phyloP scores from a whole-genome alignment of 2,797 vertebrate genomes.

The Rachycentron canadum region DNA sequence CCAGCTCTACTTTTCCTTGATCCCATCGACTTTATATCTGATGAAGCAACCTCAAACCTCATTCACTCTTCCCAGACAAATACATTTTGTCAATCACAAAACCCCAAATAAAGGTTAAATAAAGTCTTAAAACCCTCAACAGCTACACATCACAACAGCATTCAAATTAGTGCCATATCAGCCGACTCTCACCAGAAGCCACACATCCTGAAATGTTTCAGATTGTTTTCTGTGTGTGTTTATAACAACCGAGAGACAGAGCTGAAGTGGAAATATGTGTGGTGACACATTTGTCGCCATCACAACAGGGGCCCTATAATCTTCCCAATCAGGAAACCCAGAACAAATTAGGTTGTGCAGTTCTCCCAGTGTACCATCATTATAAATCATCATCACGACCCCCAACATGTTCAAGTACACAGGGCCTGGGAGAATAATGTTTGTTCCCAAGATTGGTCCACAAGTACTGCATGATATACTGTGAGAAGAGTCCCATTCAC shows the following conservation, averaged over 20 bases:
- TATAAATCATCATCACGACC: conserved; percentile 68
- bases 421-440: conserved; percentile 73
- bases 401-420: conserved; percentile 40
- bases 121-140: conserved; percentile 36
- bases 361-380: conserved; percentile 65
- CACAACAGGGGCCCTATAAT: conserved; percentile 69
- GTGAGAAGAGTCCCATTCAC: conserved; percentile 79
- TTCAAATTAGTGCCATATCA: conserved; percentile 47
- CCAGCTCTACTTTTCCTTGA: conserved; percentile 6
- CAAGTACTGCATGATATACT: conserved; percentile 75
- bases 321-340: conserved; percentile 74
- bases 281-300: conserved; percentile 74
- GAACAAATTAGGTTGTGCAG: conserved; percentile 74
- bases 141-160: conserved; percentile 30
- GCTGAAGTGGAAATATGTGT: conserved; percentile 60
- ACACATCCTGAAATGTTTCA: conserved; percentile 50
- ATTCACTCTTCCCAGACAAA: conserved; percentile 53
- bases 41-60: conserved; percentile 57
- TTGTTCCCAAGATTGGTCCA: conserved; percentile 73
- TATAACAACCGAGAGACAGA: conserved; percentile 64
- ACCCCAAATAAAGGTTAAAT: conserved; percentile 40
- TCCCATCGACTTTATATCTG: conserved; percentile 55
- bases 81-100: conserved; percentile 58
- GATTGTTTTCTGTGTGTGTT: conserved; percentile 65
- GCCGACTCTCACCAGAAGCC: conserved; percentile 37